A percentile compares a stretch with the other conserved stretches of the same genome.
These are phyloP conservation scores for Subacronicta megacephala DNA, from an alignment of 2,888 invertebrate species.

Conservation along the genomic window DNA sequence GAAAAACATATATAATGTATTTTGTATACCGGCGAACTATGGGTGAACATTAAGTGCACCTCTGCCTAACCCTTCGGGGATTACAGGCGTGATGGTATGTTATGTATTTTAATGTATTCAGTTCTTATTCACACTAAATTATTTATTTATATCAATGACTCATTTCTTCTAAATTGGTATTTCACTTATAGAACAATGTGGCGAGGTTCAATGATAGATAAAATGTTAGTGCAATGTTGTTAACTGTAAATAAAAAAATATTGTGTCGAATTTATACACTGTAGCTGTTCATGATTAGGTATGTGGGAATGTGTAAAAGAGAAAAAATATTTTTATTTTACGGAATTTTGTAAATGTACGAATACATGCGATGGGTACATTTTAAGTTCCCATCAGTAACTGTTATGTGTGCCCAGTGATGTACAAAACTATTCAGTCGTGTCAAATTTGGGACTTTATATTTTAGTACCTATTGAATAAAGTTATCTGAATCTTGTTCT, in stretches of 20 bases:
- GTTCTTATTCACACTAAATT: slow-evolving; percentile 50
- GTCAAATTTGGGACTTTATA: slow-evolving; percentile 78
- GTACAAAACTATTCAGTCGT: slow-evolving; percentile 64
- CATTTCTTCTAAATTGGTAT: slow-evolving; percentile 47
- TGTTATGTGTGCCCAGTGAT: slow-evolving; percentile 43
- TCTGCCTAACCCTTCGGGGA: too few species aligned
- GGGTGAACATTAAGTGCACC: too few species aligned
- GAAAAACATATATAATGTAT: slow-evolving; percentile 44
- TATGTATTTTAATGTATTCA: slow-evolving; percentile 44
- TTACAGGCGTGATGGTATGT: too few species aligned
- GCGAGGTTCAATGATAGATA: slow-evolving; percentile 37
- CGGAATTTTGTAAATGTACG: slow-evolving; percentile 61
- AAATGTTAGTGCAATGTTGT: slow-evolving; percentile 58
- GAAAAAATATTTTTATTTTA: slow-evolving; percentile 62
- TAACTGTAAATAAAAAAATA: slow-evolving; percentile 69
- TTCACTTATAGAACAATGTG: slow-evolving; percentile 37
- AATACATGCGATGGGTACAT: slow-evolving; percentile 35
- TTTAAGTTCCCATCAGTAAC: slow-evolving; percentile 36
- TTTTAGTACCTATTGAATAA: slow-evolving; percentile 77
- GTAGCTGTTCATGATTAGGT: slow-evolving; percentile 53
- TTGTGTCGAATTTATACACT: slow-evolving; percentile 70
- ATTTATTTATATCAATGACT: slow-evolving; percentile 56
- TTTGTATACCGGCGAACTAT: too few species aligned
- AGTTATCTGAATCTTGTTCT: slow-evolving; percentile 67
- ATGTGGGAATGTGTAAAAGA: slow-evolving; percentile 62